Evolutionary conservation across 2,888 invertebrate species (phyloP), one percentile per base, ranked within the genome.

Genomic region (Harpagoxenus sublaevis): DNA sequence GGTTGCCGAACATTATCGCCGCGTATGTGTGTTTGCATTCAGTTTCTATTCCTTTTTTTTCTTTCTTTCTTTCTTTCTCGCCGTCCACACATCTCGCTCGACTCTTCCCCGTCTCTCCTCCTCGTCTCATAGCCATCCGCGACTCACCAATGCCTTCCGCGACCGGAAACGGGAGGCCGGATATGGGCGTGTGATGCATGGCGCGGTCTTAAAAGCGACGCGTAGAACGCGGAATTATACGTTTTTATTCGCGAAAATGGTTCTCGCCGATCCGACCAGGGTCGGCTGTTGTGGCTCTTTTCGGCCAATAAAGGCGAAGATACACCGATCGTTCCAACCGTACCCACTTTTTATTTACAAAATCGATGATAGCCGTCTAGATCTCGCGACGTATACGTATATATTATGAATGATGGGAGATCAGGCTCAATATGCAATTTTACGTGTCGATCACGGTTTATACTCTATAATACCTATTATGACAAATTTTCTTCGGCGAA

Each of bases 91-190:
- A 28, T 65, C 51, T 28, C 51, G 28, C 18, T 53, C 39, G 23
- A 23, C 23, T 39, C 53, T 1, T 39, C 35, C 31, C 35, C 5
- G n/a, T 23, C 28, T 48, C 57, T 31, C 39, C 42, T 23, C 15
- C 53, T 42, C 51, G 35, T 18, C 60, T n/a, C 45, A 53, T 70
- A 48, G 23, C 23, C 53, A 18, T n/a, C 45, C 35, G 51, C 78
- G 51, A 65, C 31, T 48, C n/a, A 79, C 53, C 81, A 63, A 42
- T 55, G 75, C 18, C 86, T 86, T 78, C 66, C 84, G 85, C 84
- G 77, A 73, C 57, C 90, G 90, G 90, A 90, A 90, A 70, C 68
- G 70, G 51, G 10, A 53, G 57, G 9, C 85, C 89, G 90, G 90
- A 90, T 88, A 86, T 88, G 84, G 86, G 89, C 88, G 90, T 84